These are phyloP conservation scores for Sceloporus undulatus DNA, from an alignment of 2,113 vertebrate species.

Conservation along the genomic window DNA sequence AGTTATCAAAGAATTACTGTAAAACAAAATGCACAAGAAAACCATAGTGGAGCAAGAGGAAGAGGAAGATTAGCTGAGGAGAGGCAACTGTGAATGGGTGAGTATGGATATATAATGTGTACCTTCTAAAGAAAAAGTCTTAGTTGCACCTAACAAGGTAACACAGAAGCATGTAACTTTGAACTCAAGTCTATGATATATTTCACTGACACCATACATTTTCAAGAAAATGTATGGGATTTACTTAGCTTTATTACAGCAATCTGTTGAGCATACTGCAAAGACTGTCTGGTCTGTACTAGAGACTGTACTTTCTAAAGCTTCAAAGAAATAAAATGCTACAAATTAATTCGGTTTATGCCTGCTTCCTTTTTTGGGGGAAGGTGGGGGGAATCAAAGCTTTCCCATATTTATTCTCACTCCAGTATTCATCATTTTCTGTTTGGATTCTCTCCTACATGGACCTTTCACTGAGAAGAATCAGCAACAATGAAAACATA, in stretches of 20 bases:
- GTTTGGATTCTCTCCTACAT: conserved; percentile 51
- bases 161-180: background rate
- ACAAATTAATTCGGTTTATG: conserved; percentile 32
- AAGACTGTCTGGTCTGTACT: background rate
- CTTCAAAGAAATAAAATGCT: conserved; percentile 4
- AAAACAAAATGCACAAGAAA: no score
- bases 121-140: background rate
- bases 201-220: background rate
- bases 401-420: conserved; percentile 51
- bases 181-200: conserved; percentile 5
- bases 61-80: no score
- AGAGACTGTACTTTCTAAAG: conserved; percentile 36
- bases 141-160: background rate
- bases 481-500: conserved; percentile 57
- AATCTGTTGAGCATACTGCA: background rate
- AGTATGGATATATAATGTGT: conserved; percentile 17
- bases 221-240: conserved; percentile 25
- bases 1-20: no score
- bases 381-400: conserved; percentile 6
- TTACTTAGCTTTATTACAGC: conserved; percentile 21
- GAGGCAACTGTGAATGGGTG: background rate
- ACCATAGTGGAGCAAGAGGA: no score
- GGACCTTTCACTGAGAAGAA: conserved; percentile 26
- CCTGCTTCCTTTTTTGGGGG: background rate
- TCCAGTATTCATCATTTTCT: conserved; percentile 21